These are phyloP conservation scores for Tiliacea citrago DNA, from an alignment of 2,888 invertebrate genomes.

Conservation along the genomic window DNA sequence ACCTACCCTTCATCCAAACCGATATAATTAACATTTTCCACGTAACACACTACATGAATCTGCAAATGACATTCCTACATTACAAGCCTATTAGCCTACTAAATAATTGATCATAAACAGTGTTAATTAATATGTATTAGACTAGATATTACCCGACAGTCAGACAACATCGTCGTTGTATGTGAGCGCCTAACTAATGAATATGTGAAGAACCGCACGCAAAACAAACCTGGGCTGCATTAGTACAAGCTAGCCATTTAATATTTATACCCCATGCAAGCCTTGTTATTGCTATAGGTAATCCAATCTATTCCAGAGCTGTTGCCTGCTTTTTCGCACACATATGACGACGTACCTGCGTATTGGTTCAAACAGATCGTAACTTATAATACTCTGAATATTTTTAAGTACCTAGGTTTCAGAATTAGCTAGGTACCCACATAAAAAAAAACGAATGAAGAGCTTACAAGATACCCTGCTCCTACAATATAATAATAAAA, in stretches of 20 bases:
- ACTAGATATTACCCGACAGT: constrained; percentile 14
- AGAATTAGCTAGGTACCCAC: neutral
- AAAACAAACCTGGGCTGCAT: constrained; percentile 37
- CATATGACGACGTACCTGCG: constrained; percentile 15
- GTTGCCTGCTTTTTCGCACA: constrained; percentile 22
- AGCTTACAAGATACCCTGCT: constrained; percentile 11
- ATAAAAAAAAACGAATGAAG: neutral
- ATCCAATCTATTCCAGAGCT: constrained; percentile 34
- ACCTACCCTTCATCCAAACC: constrained; percentile 51
- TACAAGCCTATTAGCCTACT: constrained; percentile 55
- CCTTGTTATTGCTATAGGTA: constrained; percentile 38
- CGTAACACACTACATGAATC: constrained; percentile 15
- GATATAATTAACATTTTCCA: constrained; percentile 37
- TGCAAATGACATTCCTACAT: constrained; percentile 64
- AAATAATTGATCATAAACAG: constrained; percentile 19
- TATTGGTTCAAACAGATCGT: neutral
- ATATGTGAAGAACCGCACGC: constrained; percentile 9
- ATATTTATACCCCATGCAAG: constrained; percentile 51
- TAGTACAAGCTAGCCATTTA: constrained; percentile 54
- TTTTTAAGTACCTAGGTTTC: neutral
- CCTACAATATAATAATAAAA: constrained; percentile 5
- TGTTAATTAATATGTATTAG: constrained; percentile 3
- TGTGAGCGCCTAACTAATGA: constrained; percentile 20
- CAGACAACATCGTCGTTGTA: constrained; percentile 1
- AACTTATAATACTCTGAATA: constrained; percentile 5